A percentile compares a stretch with the other conserved stretches of the same genome.
Conservation (phyloP, 2,888 invertebrate genomes). For the Melieria crassipennis region DNA sequence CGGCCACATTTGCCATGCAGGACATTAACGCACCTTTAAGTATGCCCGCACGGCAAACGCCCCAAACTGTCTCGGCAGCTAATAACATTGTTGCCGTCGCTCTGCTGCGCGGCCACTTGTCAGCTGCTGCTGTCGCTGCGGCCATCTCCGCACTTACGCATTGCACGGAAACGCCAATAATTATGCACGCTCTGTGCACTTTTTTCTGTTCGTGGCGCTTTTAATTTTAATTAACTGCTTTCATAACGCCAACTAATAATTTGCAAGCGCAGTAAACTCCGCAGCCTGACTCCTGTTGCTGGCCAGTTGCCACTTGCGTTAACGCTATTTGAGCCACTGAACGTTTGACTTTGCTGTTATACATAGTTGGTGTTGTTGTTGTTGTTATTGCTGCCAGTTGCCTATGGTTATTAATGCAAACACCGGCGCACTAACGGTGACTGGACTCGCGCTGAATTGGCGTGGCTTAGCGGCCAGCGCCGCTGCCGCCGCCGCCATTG, state of each 20-base stretch:
- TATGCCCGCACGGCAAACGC: constrained; percentile 21
- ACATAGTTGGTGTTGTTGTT: no score
- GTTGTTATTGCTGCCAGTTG: no score
- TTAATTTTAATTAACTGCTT: constrained; percentile 38
- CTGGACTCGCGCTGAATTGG: not conserved
- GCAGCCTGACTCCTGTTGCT: not conserved
- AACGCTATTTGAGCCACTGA: not conserved
- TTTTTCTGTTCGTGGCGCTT: not conserved
- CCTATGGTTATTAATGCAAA: constrained; percentile 28
- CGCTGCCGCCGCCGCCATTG: constrained; percentile 8
- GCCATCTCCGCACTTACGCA: not conserved
- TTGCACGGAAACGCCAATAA: not conserved
- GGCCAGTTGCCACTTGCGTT: not conserved
- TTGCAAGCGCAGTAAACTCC: constrained; percentile 30
- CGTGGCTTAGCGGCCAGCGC: not conserved
- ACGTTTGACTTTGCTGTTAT: no score
- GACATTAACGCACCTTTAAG: constrained; percentile 31
- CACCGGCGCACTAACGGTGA: constrained; percentile 3
- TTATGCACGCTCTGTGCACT: not conserved
- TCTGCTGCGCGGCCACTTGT: not conserved
- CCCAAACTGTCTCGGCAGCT: not conserved
- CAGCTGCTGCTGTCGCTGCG: not conserved
- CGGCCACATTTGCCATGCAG: not conserved
- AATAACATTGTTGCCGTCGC: constrained; percentile 28
- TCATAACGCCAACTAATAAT: constrained; percentile 36